phyloP scores from a whole-genome alignment of 2,888 invertebrate genomes.

The Melieria omissa region DNA sequence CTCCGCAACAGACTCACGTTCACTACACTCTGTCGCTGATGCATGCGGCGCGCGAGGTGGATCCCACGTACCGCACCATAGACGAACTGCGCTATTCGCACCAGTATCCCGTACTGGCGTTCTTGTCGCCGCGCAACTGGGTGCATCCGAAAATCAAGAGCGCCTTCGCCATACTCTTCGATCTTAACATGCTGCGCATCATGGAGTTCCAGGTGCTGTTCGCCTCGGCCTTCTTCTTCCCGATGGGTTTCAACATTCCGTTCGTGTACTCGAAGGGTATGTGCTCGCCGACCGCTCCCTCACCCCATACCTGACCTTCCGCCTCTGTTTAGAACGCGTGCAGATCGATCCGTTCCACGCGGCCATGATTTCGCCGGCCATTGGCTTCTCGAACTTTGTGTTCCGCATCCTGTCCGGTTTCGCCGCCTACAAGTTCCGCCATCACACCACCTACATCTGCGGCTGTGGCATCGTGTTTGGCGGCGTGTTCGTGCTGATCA shows the following conservation, averaged over 20 bases:
- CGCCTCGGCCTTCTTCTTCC: conserved; percentile 73
- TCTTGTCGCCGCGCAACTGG: conserved; percentile 40
- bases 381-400: conserved; percentile 80
- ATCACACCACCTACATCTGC: conserved; percentile 52
- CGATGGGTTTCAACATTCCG: conserved; percentile 83
- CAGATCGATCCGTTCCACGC: conserved; percentile 40
- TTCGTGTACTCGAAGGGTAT: conserved; percentile 72
- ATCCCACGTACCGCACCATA: conserved; percentile 5
- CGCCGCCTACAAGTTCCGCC: conserved; percentile 50
- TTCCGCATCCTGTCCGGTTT: conserved; percentile 56
- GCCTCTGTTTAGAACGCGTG: conserved; percentile 37
- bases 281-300: conserved; percentile 11
- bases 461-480: conserved; percentile 65
- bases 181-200: conserved; percentile 49
- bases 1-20: conserved; percentile 36
- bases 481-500: conserved; percentile 71
- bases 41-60: conserved; percentile 11
- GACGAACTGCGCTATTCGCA: conserved; percentile 20
- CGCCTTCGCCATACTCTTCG: conserved; percentile 53
- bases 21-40: conserved; percentile 42
- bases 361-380: conserved; percentile 62
- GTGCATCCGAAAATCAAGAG: conserved; percentile 45
- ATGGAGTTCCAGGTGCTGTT: conserved; percentile 63
- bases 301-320: background rate
- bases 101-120: conserved; percentile 14